These are phyloP conservation scores for Pharmacophagus antenor DNA, from an alignment of 2,888 invertebrate genomes.

Conservation along the genomic window DNA sequence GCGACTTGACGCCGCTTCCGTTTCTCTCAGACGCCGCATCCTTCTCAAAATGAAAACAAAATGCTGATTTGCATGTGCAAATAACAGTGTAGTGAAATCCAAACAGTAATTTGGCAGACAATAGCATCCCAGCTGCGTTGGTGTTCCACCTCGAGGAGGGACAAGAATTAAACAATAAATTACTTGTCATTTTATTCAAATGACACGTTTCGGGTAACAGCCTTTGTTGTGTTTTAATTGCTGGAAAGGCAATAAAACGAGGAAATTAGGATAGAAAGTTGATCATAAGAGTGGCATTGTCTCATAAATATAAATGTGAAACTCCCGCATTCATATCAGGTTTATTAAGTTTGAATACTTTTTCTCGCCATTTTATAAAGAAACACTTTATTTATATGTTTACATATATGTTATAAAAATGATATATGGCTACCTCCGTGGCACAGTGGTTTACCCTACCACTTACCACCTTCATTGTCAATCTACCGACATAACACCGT, in stretches of 20 bases:
- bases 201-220: slow-evolving; percentile 37
- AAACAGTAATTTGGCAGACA: slow-evolving; percentile 76
- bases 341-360: neutral
- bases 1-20: slow-evolving; percentile 37
- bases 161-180: slow-evolving; percentile 71
- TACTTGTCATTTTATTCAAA: slow-evolving; percentile 57
- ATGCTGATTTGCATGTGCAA: slow-evolving; percentile 78
- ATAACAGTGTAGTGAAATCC: slow-evolving; percentile 74
- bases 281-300: slow-evolving; percentile 4
- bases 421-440: neutral
- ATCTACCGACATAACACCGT: too few species aligned
- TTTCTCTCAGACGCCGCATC: slow-evolving; percentile 43
- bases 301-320: neutral
- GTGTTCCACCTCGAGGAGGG: slow-evolving; percentile 40
- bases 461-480: too few species aligned
- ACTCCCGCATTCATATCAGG: neutral
- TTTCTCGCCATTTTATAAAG: neutral
- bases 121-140: slow-evolving; percentile 66
- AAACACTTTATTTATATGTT: neutral
- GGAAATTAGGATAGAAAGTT: slow-evolving; percentile 23
- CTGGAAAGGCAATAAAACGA: slow-evolving; percentile 19
- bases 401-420: neutral
- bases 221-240: slow-evolving; percentile 31
- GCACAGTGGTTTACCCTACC: too few species aligned
- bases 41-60: slow-evolving; percentile 69